Percentiles rank a stretch among this genome's conserved stretches.
These are phyloP conservation scores for Aotus griseimembra DNA, from an alignment of 2,797 vertebrate genomes.

Conservation along the genomic window DNA sequence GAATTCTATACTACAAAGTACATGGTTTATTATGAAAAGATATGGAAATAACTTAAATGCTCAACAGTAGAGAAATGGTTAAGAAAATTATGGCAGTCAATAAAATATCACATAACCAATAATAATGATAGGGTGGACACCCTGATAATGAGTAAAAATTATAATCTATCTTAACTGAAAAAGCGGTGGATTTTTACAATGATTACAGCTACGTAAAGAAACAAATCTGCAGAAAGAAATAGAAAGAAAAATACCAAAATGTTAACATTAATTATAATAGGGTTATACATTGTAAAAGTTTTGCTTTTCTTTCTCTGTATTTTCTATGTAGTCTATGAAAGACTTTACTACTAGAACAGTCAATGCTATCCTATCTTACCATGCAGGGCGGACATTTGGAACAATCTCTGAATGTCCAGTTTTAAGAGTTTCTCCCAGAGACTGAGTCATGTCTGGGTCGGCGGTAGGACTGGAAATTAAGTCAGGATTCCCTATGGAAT, in stretches of 20 bases:
- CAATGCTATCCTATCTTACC: not conserved
- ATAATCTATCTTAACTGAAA: not conserved
- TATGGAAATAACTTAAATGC: not conserved
- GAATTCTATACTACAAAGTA: not conserved
- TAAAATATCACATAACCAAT: not conserved
- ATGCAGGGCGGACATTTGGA: not conserved
- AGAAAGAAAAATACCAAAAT: not conserved
- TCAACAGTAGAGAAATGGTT: not conserved
- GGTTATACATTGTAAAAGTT: not conserved
- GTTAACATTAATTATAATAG: not conserved
- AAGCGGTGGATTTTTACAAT: not conserved
- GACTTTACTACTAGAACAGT: not conserved
- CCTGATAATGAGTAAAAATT: not conserved
- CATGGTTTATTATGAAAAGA: not conserved
- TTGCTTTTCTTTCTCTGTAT: not conserved
- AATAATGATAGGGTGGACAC: not conserved
- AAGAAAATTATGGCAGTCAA: not conserved
- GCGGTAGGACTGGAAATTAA: not conserved
- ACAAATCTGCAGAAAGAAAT: not conserved
- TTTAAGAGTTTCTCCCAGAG: not conserved
- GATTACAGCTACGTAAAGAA: not conserved
- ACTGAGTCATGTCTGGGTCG: not conserved
- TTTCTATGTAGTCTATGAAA: not conserved
- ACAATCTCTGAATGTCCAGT: not conserved
- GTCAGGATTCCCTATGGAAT: not conserved